phyloP scores from a whole-genome alignment of 2,888 invertebrate genomes.

The Epicampocera succincta region DNA sequence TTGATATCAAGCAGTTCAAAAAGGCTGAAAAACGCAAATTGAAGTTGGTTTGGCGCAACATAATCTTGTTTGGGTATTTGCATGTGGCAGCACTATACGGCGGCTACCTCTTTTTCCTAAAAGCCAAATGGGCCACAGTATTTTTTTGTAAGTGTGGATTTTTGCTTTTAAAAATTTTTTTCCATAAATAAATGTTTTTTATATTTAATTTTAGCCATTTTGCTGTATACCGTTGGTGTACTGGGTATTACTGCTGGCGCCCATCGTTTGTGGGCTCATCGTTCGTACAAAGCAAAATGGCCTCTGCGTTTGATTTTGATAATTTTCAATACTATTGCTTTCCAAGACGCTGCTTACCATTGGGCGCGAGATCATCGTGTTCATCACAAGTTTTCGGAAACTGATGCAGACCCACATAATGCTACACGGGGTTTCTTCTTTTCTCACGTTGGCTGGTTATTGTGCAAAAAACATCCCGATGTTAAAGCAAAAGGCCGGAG shows the following conservation, averaged over 20 bases:
- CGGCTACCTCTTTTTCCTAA: constrained; percentile 86
- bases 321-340: constrained; percentile 92
- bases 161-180: not conserved
- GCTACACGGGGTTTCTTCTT: constrained; percentile 97
- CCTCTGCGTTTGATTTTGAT: constrained; percentile 91
- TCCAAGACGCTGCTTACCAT: constrained; percentile 90
- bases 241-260: constrained; percentile 98
- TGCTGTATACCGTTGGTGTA: constrained; percentile 89
- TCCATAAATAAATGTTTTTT: not conserved
- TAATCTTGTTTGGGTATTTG: constrained; percentile 87
- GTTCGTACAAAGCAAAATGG: constrained; percentile 96
- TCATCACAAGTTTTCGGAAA: constrained; percentile 96
- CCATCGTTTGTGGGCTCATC: constrained; percentile 97
- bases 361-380: constrained; percentile 92
- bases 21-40: constrained; percentile 83
- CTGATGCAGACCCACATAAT: constrained; percentile 96
- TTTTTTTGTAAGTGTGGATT: constrained; percentile 85
- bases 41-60: constrained; percentile 91
- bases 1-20: constrained; percentile 83
- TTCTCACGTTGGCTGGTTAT: constrained; percentile 96
- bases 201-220: constrained; percentile 83
- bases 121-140: constrained; percentile 88
- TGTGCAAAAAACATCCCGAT: constrained; percentile 94
- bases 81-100: constrained; percentile 90
- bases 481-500: constrained; percentile 92